Conservation (phyloP, 2,888 invertebrate species). For the Metacarcinus magister region DNA sequence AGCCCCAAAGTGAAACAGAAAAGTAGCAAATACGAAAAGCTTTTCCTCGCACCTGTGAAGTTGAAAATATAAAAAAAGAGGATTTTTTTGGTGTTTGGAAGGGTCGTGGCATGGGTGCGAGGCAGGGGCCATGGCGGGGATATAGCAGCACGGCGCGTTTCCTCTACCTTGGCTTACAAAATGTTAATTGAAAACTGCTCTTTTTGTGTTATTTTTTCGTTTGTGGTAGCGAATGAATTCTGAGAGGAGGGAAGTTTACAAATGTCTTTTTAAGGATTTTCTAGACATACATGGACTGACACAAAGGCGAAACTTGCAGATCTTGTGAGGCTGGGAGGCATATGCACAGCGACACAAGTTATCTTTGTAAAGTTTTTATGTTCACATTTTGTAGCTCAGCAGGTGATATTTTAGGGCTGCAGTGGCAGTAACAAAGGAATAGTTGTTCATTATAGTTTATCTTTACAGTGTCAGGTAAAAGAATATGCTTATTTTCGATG, state of each 20-base stretch:
- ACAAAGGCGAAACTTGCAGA: neutral
- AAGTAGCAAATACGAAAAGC: neutral
- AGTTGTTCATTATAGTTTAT: no score
- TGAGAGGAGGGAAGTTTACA: neutral
- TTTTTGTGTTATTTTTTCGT: neutral
- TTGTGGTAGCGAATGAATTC: neutral
- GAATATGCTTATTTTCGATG: no score
- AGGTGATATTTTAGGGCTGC: no score
- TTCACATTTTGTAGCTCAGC: no score
- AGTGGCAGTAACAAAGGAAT: no score
- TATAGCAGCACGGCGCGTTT: neutral
- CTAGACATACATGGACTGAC: neutral
- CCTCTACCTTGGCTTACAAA: neutral
- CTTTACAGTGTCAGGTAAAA: no score
- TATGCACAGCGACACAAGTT: neutral
- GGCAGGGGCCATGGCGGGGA: neutral
- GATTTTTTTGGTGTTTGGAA: neutral
- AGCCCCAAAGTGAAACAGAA: neutral
- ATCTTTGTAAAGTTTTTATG: no score
- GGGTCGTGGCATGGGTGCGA: neutral
- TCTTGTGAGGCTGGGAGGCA: neutral
- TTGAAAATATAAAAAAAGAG: neutral
- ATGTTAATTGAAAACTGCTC: neutral
- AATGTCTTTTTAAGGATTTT: neutral
- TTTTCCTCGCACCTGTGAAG: neutral